Percentiles rank a stretch among this genome's conserved stretches.
These are phyloP conservation scores for Patagioenas fasciata DNA, from an alignment of 2,113 vertebrate species.

Conservation along the genomic window DNA sequence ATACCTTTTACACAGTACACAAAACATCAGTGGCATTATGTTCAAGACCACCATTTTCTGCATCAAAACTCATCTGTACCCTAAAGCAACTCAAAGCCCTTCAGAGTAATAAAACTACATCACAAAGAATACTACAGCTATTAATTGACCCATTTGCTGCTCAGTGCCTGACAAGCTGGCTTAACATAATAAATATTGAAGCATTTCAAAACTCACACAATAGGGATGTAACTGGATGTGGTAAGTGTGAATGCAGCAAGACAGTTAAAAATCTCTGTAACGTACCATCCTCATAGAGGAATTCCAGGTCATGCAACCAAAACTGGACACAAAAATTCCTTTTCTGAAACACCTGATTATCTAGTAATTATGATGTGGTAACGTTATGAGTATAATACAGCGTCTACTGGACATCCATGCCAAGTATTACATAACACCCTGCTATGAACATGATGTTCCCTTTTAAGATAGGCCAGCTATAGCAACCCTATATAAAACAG, in stretches of 20 bases:
- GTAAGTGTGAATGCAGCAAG: not conserved
- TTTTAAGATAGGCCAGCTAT: not conserved
- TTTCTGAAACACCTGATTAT: slow-evolving; percentile 25
- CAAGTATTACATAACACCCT: slow-evolving; percentile 41
- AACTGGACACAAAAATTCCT: slow-evolving; percentile 31
- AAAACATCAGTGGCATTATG: not conserved
- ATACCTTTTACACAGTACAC: not conserved
- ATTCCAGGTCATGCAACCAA: slow-evolving; percentile 4
- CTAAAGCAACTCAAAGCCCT: not conserved
- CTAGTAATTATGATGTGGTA: slow-evolving; percentile 47
- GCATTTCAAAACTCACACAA: not conserved
- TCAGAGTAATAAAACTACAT: not conserved
- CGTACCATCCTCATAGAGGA: not conserved
- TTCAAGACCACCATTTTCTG: not conserved
- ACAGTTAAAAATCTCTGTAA: not conserved
- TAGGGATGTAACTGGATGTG: not conserved
- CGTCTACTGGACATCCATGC: slow-evolving; percentile 7
- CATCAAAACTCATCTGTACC: not conserved
- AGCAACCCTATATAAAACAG: slow-evolving; percentile 35
- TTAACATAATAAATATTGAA: not conserved
- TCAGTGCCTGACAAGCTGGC: not conserved
- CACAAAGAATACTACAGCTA: not conserved
- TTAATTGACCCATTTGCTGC: not conserved
- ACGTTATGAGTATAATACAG: not conserved
- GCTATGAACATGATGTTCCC: slow-evolving; percentile 32